Percentiles rank a stretch among this genome's conserved stretches.
These are phyloP conservation scores for Hypomecis atomaria DNA, from an alignment of 2,888 invertebrate species.

Conservation along the genomic window DNA sequence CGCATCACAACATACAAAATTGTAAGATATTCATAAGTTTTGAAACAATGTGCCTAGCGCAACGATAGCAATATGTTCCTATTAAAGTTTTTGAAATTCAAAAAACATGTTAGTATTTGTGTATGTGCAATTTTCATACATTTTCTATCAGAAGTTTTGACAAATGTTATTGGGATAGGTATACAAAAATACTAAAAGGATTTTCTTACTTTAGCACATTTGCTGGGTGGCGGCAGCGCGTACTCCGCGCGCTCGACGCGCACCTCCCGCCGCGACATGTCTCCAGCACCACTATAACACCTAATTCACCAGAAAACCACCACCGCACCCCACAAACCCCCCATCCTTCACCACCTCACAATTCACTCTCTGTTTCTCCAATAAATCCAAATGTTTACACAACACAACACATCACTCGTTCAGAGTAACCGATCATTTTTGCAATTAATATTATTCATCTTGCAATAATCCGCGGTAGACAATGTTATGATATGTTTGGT, in stretches of 20 bases:
- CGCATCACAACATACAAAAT: too few species aligned
- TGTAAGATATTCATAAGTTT: too few species aligned
- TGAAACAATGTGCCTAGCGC: too few species aligned
- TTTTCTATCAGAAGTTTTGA: too few species aligned
- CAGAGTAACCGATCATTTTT: slow-evolving; percentile 25
- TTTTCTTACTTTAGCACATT: slow-evolving; percentile 72
- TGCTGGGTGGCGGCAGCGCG: slow-evolving; percentile 73
- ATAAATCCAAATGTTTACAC: slow-evolving; percentile 25
- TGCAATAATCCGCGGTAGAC: slow-evolving; percentile 66
- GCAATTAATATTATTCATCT: slow-evolving; percentile 30
- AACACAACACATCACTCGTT: slow-evolving; percentile 23
- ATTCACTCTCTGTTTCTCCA: slow-evolving; percentile 21
- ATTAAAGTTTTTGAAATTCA: too few species aligned
- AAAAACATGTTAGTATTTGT: too few species aligned
- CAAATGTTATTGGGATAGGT: not conserved
- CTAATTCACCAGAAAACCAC: slow-evolving; percentile 4
- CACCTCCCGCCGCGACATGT: slow-evolving; percentile 69
- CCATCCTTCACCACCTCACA: slow-evolving; percentile 9
- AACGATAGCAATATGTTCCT: too few species aligned
- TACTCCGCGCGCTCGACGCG: slow-evolving; percentile 60
- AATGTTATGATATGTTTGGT: slow-evolving; percentile 32
- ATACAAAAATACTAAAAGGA: slow-evolving; percentile 1
- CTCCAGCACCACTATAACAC: not conserved
- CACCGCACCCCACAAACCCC: not conserved
- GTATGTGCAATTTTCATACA: too few species aligned